These are phyloP conservation scores for Coelopa pilipes DNA, from an alignment of 2,888 invertebrate genomes.

Conservation along the genomic window DNA sequence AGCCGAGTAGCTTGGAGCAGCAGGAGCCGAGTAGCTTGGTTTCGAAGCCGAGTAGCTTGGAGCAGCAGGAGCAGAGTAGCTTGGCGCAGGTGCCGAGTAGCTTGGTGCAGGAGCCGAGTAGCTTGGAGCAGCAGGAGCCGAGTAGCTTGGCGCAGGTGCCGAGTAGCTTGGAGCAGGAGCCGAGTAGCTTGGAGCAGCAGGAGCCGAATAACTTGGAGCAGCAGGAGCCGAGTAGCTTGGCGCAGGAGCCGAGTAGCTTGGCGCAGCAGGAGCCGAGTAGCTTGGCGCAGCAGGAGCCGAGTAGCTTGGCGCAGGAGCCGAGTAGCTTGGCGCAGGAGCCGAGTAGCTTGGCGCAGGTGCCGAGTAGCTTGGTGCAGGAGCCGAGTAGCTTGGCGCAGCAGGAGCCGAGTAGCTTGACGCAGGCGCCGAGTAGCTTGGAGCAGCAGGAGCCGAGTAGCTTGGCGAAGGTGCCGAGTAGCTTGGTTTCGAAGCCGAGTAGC, in stretches of 20 bases:
- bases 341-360: conserved; percentile 31
- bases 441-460: conserved; percentile 26
- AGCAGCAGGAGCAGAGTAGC: conserved; percentile 27
- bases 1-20: conserved; percentile 27
- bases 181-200: conserved; percentile 4
- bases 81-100: conserved; percentile 3
- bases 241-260: conserved; percentile 25
- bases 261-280: conserved; percentile 33
- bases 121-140: conserved; percentile 5
- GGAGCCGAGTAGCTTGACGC: conserved; percentile 41
- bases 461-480: conserved; percentile 39
- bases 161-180: conserved; percentile 10
- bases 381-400: conserved; percentile 24
- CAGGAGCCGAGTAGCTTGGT: conserved; percentile 34
- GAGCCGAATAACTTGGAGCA: not conserved
- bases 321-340: conserved; percentile 27
- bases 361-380: conserved; percentile 37
- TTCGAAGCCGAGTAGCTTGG: conserved; percentile 34
- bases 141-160: conserved; percentile 20
- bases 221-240: conserved; percentile 33
- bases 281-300: conserved; percentile 37
- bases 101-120: conserved; percentile 21
- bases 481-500: conserved; percentile 38
- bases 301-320: conserved; percentile 38
- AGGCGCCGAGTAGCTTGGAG: conserved; percentile 31